Evolutionary conservation across 92 coral and sea anemone species (phyloP), one percentile per base, ranked within the genome.

Genomic region (Paramuricea clavata): DNA sequence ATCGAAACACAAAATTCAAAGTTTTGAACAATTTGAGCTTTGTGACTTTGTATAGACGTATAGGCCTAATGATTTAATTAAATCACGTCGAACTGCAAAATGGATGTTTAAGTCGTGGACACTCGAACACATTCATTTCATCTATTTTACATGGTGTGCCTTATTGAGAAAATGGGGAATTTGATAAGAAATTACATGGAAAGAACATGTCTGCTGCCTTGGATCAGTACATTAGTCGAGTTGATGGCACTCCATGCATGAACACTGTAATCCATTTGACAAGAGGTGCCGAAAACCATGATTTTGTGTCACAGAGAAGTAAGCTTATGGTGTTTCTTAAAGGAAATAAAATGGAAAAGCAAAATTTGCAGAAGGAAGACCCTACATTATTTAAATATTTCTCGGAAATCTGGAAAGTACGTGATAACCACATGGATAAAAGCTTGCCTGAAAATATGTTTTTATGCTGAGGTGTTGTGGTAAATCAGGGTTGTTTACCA

Each of bases 381-480:
- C 92, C 88, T 35, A 81, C 87, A 0, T 79, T 49, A 47, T 81
- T 81, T 68, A 62, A 87, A 17, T 87, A 87, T 85, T 87, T 87
- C 43, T 11, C 52, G 1, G 91, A 87, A 59, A 87, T 86, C 4
- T 71, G 91, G 91, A 6, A 28, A 2, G 87, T 81, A 5, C 57
- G 87, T 22, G 81, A 81, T 74, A 81, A 56, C 7, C 87, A 87
- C 65, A 32, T 81, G 77, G 67, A 74, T 76, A 64, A 74, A 2
- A 81, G 83, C 83, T 47, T 88, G 41, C 87, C 79, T 6, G 42
- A 41, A 32, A 88, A 39, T 89, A 78, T 36, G 81, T 52, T 0
- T 89, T 89, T 47, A 27, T 83, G 79, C 83, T 85, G 81, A 69
- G 75, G 56, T 89, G 89, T 19, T 85, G 92, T 56, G 89, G 89